Conservation (phyloP, 2,113 vertebrate genomes). For the Poecilia latipinna region DNA sequence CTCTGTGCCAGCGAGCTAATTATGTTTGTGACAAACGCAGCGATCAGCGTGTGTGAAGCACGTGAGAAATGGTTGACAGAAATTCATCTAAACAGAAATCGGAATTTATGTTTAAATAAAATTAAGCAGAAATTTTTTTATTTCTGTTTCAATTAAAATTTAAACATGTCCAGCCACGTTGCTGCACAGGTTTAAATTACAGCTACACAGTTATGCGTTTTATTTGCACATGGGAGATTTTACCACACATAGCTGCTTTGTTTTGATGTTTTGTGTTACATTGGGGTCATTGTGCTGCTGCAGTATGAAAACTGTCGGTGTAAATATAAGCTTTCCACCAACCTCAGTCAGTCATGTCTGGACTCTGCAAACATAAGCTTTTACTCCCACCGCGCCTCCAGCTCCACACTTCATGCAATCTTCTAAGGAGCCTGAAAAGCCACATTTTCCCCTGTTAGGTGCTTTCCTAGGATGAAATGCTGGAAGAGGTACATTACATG, state of each 20-base stretch:
- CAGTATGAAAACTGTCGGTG: background rate
- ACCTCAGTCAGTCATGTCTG: conserved; percentile 27
- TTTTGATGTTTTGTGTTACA: background rate
- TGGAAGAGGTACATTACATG: conserved; percentile 31
- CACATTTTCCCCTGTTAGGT: background rate
- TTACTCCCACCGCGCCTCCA: conserved; percentile 10
- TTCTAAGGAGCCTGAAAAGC: conserved; percentile 9
- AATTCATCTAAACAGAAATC: background rate
- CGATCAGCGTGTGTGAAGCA: conserved; percentile 3
- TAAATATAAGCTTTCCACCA: background rate
- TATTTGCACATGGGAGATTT: background rate
- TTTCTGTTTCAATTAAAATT: no score
- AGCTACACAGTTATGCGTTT: background rate
- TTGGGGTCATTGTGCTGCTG: background rate
- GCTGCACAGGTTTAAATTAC: background rate
- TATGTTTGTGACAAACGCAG: conserved; percentile 20
- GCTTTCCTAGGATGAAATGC: conserved; percentile 17
- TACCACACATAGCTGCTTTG: background rate
- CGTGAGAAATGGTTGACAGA: conserved; percentile 1
- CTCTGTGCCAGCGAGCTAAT: conserved; percentile 12
- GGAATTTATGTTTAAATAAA: no score
- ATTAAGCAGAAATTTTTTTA: no score
- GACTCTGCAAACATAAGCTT: conserved; percentile 28
- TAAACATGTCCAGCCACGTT: no score
- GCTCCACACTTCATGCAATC: conserved; percentile 23